Evolutionary conservation across 2,888 invertebrate genomes (phyloP), one percentile per base, ranked within the genome.

Genomic region (Auanema sp.): DNA sequence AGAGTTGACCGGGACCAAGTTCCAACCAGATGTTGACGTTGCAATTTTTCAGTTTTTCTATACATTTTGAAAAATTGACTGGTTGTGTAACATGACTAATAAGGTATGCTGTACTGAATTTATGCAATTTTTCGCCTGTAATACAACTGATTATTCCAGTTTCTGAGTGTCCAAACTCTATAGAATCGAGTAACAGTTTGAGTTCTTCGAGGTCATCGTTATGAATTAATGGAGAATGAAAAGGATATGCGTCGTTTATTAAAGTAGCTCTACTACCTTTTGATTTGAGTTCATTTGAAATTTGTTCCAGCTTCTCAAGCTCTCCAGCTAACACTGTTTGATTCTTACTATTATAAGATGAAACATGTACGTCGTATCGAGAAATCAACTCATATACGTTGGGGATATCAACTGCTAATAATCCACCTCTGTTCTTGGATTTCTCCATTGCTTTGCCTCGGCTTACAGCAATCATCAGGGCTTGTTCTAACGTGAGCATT

Each of bases 231-330:
- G 62, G 58, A 23, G 75, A 75, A 61, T 79, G 79, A 64, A 79
- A 79, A 14, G 78, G 76, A 55, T 75, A 79, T 33, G 64, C 58
- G n/a, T 65, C 61, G 53, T 74, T 78, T n/a, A 79, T 69, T 24
- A 68, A 66, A 23, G 69, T 77, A n/a, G 68, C 67, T 60, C 70
- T 68, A 49, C 65, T 66, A 11, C 67, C 68, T 53, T 66, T 53
- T 6, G 54, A 57, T 49, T 72, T 72, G 8, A 72, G 69, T 25
- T 57, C 68, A n/a, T 57, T 57, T n/a, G 70, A 47, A 11, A 65
- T 69, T 18, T 43, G 25, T 21, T 76, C 72, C 12, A 73, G 58
- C 21, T 66, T 66, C 8, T 54, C 1, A 41, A 70, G 66, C 12
- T 65, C 60, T 18, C 76, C 77, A 44, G 71, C 72, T 8, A 79